Evolutionary conservation across 2,113 vertebrate species (phyloP).

Genomic region (Oncorhynchus masou): DNA sequence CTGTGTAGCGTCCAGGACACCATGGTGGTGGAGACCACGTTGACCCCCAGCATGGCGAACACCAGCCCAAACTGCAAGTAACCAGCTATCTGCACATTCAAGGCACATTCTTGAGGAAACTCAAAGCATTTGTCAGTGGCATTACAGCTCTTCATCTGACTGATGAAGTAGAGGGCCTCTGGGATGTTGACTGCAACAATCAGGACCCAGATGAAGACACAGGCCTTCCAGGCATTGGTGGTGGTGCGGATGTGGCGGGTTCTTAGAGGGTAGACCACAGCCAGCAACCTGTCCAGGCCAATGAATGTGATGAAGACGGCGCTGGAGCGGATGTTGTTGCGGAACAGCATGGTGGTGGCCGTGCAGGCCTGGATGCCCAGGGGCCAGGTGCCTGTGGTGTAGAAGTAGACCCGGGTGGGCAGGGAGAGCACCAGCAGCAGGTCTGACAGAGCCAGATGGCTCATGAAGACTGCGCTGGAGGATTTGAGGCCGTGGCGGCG

Average conservation of each 20-base stretch:
- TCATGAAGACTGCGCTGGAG: constrained; percentile 53
- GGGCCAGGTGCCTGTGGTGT: constrained; percentile 37
- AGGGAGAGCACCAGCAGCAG: constrained; percentile 59
- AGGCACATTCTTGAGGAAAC: neutral
- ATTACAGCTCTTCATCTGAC: accelerated
- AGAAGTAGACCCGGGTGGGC: constrained; percentile 56
- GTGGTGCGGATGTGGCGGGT: constrained; percentile 46
- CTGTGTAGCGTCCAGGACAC: constrained; percentile 28
- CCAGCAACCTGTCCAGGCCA: constrained; percentile 63
- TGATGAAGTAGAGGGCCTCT: neutral
- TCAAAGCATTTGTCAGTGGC: constrained; percentile 38
- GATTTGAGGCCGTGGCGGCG: constrained; percentile 41
- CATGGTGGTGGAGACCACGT: constrained; percentile 53
- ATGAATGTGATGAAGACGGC: constrained; percentile 70
- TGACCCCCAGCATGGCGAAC: constrained; percentile 49
- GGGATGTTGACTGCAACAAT: constrained; percentile 43
- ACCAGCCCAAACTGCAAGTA: constrained; percentile 28
- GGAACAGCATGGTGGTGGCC: constrained; percentile 52
- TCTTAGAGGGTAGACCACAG: constrained; percentile 65
- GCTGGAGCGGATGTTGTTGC: constrained; percentile 62
- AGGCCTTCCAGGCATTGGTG: constrained; percentile 42
- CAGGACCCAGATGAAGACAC: constrained; percentile 38
- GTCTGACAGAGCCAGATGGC: constrained; percentile 63
- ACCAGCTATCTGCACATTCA: accelerated
- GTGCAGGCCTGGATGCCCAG: constrained; percentile 31